Conservation (phyloP, 2,797 vertebrate genomes). For the Cossypha niveicapilla region DNA sequence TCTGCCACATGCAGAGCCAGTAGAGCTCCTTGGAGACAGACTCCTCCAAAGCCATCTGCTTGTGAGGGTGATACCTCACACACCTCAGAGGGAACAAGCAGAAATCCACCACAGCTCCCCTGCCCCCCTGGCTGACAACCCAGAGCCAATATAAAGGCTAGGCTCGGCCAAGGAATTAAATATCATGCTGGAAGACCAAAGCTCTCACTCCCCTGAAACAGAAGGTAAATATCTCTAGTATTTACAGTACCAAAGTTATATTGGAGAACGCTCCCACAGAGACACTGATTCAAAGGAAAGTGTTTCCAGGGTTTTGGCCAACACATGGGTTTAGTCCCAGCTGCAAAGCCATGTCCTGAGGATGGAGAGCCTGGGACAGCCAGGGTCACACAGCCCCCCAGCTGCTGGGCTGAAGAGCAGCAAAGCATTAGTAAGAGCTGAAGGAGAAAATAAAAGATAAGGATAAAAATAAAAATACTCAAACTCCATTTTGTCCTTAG, state of each 20-base stretch:
- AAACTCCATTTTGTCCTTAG: background rate
- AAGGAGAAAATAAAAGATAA: background rate
- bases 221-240: slow-evolving; percentile 43
- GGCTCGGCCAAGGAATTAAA: slow-evolving; percentile 31
- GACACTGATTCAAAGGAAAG: background rate
- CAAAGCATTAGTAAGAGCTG: background rate
- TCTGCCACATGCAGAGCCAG: background rate
- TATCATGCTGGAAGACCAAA: slow-evolving; percentile 1
- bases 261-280: background rate
- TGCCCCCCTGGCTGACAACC: background rate
- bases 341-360: background rate
- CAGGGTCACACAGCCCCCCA: background rate
- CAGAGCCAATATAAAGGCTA: background rate
- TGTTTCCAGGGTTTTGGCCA: background rate
- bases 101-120: background rate
- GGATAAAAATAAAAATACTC: background rate
- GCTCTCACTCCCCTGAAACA: background rate
- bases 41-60: background rate
- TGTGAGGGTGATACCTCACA: background rate
- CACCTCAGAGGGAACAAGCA: background rate
- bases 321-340: background rate
- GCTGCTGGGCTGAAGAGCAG: background rate
- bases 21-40: background rate
- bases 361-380: background rate
- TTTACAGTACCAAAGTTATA: slow-evolving; percentile 43